These are phyloP conservation scores for Netelia virgata DNA, from an alignment of 2,888 invertebrate species.

Conservation along the genomic window DNA sequence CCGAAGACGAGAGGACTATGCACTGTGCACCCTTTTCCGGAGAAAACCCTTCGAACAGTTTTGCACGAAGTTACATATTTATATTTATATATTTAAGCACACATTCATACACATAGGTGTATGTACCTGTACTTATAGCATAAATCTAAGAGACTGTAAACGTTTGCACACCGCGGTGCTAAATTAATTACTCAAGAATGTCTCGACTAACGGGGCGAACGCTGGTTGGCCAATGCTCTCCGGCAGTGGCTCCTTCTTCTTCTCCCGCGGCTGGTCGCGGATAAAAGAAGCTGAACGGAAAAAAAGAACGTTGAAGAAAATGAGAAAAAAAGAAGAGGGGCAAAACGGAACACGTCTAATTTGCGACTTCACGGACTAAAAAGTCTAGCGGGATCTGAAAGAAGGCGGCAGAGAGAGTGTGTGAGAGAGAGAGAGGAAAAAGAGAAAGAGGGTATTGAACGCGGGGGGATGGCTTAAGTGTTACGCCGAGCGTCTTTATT, in stretches of 20 bases:
- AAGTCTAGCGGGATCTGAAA: conserved; percentile 12
- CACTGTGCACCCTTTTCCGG: conserved; percentile 3
- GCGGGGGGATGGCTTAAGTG: conserved; percentile 57
- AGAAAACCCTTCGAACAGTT: conserved; percentile 17
- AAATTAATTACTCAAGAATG: conserved; percentile 79
- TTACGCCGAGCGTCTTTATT: conserved; percentile 74
- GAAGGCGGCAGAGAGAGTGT: neutral
- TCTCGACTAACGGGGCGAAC: conserved; percentile 58
- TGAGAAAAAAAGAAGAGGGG: conserved; percentile 26
- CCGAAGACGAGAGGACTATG: neutral
- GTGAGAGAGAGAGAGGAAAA: neutral
- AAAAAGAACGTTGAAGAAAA: conserved; percentile 31
- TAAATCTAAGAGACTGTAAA: conserved; percentile 39
- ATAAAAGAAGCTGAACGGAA: conserved; percentile 56
- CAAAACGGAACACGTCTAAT: conserved; percentile 67
- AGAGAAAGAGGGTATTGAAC: conserved; percentile 17
- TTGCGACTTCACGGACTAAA: conserved; percentile 64
- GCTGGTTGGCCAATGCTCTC: conserved; percentile 26
- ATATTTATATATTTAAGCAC: neutral
- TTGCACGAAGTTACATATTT: neutral
- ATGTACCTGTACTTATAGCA: conserved; percentile 1
- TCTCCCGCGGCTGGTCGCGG: neutral
- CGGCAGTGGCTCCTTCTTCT: neutral
- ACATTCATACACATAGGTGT: neutral
- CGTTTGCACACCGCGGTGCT: conserved; percentile 64